phyloP scores from a whole-genome alignment of 2,113 vertebrate genomes.

The Siniperca chuatsi region DNA sequence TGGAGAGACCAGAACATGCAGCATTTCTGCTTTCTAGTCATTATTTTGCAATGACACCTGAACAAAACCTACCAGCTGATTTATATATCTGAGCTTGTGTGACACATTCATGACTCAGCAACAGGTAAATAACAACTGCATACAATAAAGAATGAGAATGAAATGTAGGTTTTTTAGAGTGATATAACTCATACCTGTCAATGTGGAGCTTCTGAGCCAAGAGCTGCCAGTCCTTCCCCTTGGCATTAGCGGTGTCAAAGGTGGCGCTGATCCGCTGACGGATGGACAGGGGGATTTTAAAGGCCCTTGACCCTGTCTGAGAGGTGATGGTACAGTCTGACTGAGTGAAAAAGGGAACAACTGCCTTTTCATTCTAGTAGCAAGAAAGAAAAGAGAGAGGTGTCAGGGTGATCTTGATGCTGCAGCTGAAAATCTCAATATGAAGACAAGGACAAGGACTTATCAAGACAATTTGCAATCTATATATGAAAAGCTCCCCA shows the following conservation, averaged over 20 bases:
- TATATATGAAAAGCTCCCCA: conserved; percentile 57
- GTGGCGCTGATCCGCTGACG: conserved; percentile 96
- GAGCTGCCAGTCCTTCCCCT: conserved; percentile 99
- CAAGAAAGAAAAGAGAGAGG: background rate
- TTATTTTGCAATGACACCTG: conserved; percentile 14
- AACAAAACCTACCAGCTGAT: conserved; percentile 18
- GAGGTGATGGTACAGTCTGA: conserved; percentile 92
- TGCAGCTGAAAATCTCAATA: conserved; percentile 26
- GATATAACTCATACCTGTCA: conserved; percentile 87
- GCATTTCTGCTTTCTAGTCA: conserved; percentile 15
- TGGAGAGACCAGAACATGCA: background rate
- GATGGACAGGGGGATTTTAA: conserved; percentile 98
- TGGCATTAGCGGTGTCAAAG: conserved; percentile 93
- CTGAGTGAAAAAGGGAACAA: conserved; percentile 90
- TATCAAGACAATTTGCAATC: conserved; percentile 61
- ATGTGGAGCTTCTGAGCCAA: conserved; percentile 96
- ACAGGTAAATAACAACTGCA: background rate
- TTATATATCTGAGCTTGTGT: background rate
- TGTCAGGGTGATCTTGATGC: conserved; percentile 28
- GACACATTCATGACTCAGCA: conserved; percentile 10
- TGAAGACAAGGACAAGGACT: conserved; percentile 57
- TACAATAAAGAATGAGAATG: background rate
- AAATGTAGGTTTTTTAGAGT: conserved; percentile 11
- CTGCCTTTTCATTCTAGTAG: conserved; percentile 89
- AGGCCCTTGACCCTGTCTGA: conserved; percentile 94